Conservation (phyloP, 2,888 invertebrate genomes). For the Agrochola circellaris region DNA sequence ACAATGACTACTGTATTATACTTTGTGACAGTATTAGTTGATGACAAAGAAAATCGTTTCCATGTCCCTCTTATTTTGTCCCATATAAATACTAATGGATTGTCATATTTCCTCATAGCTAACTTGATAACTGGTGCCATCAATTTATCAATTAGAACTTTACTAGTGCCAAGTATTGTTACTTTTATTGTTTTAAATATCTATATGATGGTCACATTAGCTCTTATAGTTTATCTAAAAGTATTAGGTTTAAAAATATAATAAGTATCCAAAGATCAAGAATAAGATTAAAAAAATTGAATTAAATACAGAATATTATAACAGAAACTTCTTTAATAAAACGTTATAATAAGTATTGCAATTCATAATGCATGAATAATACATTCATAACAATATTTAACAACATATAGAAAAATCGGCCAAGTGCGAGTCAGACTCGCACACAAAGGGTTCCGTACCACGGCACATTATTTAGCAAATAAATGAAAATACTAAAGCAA, state of each 20-base stretch:
- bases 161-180: slow-evolving; percentile 79
- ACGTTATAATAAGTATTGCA: slow-evolving; percentile 40
- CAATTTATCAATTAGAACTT: slow-evolving; percentile 93
- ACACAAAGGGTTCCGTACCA: too few relatives aligned
- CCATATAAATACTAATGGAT: slow-evolving; percentile 95
- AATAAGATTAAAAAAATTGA: neutral
- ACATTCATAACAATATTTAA: slow-evolving; percentile 30
- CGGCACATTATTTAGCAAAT: too few relatives aligned
- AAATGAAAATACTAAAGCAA: too few relatives aligned
- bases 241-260: slow-evolving; percentile 86
- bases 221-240: slow-evolving; percentile 80
- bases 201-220: slow-evolving; percentile 89
- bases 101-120: slow-evolving; percentile 95
- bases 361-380: slow-evolving; percentile 30
- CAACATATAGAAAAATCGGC: slow-evolving; percentile 12
- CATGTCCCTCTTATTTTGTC: slow-evolving; percentile 91
- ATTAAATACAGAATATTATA: slow-evolving; percentile 13
- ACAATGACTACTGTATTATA: slow-evolving; percentile 76
- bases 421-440: too few relatives aligned
- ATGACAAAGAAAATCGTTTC: slow-evolving; percentile 70
- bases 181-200: slow-evolving; percentile 90
- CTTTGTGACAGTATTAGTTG: slow-evolving; percentile 87
- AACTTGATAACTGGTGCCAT: slow-evolving; percentile 96
- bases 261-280: slow-evolving; percentile 67
- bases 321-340: slow-evolving; percentile 40